Base-by-base conservation (phyloP, 2,888 invertebrate species). In the Eupithecia inturbata region DNA sequence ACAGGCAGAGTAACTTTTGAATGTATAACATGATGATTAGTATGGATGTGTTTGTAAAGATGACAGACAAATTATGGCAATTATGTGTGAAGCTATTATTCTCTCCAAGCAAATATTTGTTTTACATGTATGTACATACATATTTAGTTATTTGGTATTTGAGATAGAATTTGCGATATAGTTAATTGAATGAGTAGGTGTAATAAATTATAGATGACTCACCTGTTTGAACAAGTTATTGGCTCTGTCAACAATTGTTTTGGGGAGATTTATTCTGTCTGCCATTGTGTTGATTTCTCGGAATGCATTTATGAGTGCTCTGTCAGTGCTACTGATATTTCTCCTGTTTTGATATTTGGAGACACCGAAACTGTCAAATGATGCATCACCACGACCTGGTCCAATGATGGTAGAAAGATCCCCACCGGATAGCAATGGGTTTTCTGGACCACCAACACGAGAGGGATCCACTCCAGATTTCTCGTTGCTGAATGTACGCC, bases 381-480 rank as follows among this genome's bases (percentile, higher is more conserved):
- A 98, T 1, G 98, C 98, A 82, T 98, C 97, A 0, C 96, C 96
- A 67, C 96, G 92, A 0, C 96, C 96, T 0, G 96, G 96, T 0
- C 96, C 99, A 82, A 99, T 99, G 92, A 99, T 98, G 12, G 99
- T 99, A 0, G 99, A 98, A 36, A 99, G 95, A 90, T 99, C 99
- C 63, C 98, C 98, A 0, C 99, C 99, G 83, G 98, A 98, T 0
- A 99, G 95, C 4, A 99, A 94, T 0, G 99, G 98, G 94, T 99
- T 99, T 95, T 99, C 99, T 0, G 99, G 98, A 0, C 99, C 99
- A 95, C 99, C 99, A 79, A 99, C 99, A 97, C 99, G 99, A 92
- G 99, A 99, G 6, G 99, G 99, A 92, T 99, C 99, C 0, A 98
- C 98, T 12, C 98, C 98, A 71, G 97, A 97, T 87, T 99, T 99